A percentile compares a stretch with the other conserved stretches of the same genome.
Evolutionary conservation across 2,888 invertebrate species (phyloP).

Genomic region (Allygus modestus): DNA sequence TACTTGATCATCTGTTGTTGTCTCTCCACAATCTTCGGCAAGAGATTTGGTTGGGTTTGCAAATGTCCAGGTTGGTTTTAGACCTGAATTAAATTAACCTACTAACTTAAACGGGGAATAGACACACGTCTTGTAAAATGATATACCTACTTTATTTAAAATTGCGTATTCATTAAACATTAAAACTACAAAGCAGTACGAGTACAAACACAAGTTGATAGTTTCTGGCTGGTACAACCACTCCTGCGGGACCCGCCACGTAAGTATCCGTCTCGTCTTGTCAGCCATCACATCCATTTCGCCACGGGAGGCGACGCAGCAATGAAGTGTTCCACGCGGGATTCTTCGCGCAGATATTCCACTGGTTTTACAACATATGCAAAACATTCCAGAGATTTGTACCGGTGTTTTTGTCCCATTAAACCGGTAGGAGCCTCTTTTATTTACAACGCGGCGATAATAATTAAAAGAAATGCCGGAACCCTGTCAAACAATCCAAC

Average conservation of each 20-base stretch:
- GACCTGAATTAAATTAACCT: too few species aligned
- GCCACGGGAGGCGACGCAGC: conserved; percentile 4
- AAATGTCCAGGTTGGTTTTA: too few species aligned
- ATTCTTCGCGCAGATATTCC: conserved; percentile 17
- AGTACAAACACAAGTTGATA: too few species aligned
- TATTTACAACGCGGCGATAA: conserved; percentile 36
- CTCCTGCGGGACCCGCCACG: not conserved
- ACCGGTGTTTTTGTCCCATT: conserved; percentile 24
- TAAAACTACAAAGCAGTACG: too few species aligned
- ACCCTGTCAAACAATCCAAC: conserved; percentile 14
- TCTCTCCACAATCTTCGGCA: too few species aligned
- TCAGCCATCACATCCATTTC: not conserved
- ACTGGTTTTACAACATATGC: conserved; percentile 39
- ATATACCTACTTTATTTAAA: too few species aligned
- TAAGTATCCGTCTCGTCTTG: too few species aligned
- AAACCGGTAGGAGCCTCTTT: conserved; percentile 35
- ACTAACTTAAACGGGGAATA: too few species aligned
- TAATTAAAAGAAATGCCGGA: conserved; percentile 47
- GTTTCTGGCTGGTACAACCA: not conserved
- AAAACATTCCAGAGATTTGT: conserved; percentile 44
- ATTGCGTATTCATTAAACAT: too few species aligned
- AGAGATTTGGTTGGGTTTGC: too few species aligned
- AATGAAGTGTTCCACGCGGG: conserved; percentile 36
- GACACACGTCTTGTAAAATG: too few species aligned
- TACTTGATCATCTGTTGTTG: too few species aligned